A percentile compares a stretch with the other conserved stretches of the same genome.
Evolutionary conservation across 2,797 vertebrate species (phyloP).

Genomic region (Labroides dimidiatus): DNA sequence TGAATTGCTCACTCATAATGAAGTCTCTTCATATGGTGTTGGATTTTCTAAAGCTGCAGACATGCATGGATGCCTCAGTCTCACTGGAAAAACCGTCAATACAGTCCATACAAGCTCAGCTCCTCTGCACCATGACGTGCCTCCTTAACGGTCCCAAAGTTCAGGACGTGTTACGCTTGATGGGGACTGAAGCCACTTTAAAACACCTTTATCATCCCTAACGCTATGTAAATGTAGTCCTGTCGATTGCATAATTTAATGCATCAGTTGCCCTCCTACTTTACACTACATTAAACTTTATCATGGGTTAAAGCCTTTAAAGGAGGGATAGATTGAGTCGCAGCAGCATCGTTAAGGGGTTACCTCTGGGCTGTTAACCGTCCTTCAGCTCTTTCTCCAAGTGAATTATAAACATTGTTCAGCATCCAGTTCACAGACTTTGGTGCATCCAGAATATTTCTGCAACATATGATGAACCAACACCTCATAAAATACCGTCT

Average conservation of each 20-base stretch:
- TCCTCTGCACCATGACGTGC: neutral
- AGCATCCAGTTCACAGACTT: neutral
- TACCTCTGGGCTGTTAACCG: conserved; percentile 5
- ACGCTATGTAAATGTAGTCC: neutral
- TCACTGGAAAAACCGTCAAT: neutral
- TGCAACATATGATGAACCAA: neutral
- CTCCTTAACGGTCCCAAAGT: conserved; percentile 1
- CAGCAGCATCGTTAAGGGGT: conserved; percentile 12
- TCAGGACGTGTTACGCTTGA: neutral
- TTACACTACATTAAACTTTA: conserved; percentile 27
- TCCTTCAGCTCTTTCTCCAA: neutral
- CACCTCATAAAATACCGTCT: neutral
- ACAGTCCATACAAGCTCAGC: neutral
- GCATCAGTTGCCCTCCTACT: conserved; percentile 4
- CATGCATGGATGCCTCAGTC: neutral
- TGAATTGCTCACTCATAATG: too few relatives aligned
- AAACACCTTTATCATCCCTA: neutral
- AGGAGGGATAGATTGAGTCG: neutral
- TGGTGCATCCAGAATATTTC: neutral
- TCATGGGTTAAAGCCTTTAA: conserved; percentile 28
- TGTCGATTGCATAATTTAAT: conserved; percentile 23
- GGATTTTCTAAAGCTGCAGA: neutral
- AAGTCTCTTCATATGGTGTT: neutral
- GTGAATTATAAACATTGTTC: conserved; percentile 4
- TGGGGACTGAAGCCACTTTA: neutral